Percentiles rank a stretch among this genome's conserved stretches.
Conservation (phyloP, 2,888 invertebrate genomes). For the Bellardia bayeri region DNA sequence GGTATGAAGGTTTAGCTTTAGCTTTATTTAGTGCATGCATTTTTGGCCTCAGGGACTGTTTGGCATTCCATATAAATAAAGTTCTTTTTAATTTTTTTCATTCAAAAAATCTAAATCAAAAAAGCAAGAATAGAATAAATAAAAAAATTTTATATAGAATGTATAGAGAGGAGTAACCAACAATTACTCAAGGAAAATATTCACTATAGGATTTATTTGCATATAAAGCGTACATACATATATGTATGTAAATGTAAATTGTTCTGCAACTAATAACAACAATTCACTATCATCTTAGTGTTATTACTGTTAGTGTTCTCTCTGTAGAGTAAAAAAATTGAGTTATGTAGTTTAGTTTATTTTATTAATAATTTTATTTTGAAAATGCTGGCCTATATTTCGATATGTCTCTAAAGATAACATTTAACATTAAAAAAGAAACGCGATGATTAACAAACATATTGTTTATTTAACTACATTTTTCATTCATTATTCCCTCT, state of each 20-base stretch:
- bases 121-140: neutral
- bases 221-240: neutral
- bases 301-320: neutral
- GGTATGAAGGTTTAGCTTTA: conserved; percentile 41
- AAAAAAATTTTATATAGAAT: neutral
- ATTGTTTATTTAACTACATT: too few species aligned
- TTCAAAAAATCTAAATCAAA: neutral
- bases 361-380: too few species aligned
- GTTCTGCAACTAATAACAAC: conserved; percentile 15
- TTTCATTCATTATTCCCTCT: too few species aligned
- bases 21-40: conserved; percentile 64
- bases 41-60: conserved; percentile 56
- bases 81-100: conserved; percentile 9
- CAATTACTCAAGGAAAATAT: conserved; percentile 37
- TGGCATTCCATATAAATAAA: conserved; percentile 21
- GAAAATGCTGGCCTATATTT: too few species aligned
- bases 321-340: too few species aligned
- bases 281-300: conserved; percentile 16
- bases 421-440: too few species aligned
- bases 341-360: too few species aligned
- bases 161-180: conserved; percentile 30
- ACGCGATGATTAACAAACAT: too few species aligned
- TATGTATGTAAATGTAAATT: neutral
- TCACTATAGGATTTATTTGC: conserved; percentile 29
- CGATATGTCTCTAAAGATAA: too few species aligned